Percentiles rank a stretch among this genome's conserved stretches.
These are phyloP conservation scores for Bombus picipes DNA, from an alignment of 1,140 invertebrate genomes.

Conservation along the genomic window DNA sequence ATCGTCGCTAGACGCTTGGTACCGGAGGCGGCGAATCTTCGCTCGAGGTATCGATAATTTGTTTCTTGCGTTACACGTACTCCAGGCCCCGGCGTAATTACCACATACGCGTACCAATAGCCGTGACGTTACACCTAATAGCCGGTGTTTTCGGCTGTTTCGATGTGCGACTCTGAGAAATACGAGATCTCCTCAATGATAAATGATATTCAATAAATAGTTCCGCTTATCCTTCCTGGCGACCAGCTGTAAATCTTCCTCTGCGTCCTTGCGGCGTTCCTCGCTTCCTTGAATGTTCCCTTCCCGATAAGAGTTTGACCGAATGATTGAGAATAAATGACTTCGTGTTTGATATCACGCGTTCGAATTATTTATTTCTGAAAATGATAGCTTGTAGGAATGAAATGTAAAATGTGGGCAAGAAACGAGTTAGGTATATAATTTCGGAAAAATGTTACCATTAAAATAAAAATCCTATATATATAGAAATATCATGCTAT, in stretches of 20 bases:
- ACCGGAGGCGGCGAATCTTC: conserved; percentile 11
- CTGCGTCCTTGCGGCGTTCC: not conserved
- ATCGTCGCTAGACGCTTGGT: conserved; percentile 46
- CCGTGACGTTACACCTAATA: conserved; percentile 28
- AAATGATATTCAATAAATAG: conserved; percentile 35
- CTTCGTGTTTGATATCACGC: not conserved
- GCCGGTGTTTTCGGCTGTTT: conserved; percentile 35
- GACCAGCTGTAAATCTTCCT: conserved; percentile 1
- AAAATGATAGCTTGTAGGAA: not conserved
- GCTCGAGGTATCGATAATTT: conserved; percentile 42
- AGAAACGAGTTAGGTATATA: too few species aligned
- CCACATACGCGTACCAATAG: conserved; percentile 5
- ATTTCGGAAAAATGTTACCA: not conserved
- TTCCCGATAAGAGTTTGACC: not conserved
- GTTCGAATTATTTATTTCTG: not conserved
- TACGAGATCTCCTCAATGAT: conserved; percentile 3
- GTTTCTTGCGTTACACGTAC: not conserved
- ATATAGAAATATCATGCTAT: too few species aligned
- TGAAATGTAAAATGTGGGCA: not conserved
- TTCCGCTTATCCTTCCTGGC: not conserved
- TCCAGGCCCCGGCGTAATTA: conserved; percentile 15
- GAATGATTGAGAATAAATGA: not conserved
- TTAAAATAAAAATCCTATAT: too few species aligned
- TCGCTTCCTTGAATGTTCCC: not conserved
- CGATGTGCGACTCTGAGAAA: not conserved